A percentile compares a stretch with the other conserved stretches of the same genome.
Evolutionary conservation across 2,797 vertebrate species (phyloP).

Genomic region (Coracias cyanogaster): DNA sequence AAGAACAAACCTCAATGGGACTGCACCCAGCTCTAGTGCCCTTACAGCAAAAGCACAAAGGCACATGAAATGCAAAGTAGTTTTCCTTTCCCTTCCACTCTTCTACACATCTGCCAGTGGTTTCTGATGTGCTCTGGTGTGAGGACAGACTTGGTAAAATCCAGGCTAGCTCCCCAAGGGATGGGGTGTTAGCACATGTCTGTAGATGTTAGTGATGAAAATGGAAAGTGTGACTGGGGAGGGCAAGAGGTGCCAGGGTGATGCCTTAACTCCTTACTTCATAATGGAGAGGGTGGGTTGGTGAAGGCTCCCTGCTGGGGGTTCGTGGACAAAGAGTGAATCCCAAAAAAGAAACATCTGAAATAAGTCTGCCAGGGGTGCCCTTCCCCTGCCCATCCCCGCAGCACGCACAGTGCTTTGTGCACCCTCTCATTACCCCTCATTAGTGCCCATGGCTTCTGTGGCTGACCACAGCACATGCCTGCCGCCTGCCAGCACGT

Average conservation of each 20-base stretch:
- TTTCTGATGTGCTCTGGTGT: neutral
- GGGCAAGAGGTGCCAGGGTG: neutral
- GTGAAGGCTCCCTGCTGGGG: accelerated
- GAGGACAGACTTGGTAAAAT: conserved; percentile 14
- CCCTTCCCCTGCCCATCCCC: neutral
- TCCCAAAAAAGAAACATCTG: neutral
- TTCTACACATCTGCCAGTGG: conserved; percentile 13
- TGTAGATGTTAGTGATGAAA: neutral
- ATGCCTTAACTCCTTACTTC: neutral
- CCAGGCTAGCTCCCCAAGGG: neutral
- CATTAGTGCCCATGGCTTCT: neutral
- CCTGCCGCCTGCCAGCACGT: neutral
- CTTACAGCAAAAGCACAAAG: neutral
- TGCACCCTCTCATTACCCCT: neutral
- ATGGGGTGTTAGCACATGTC: neutral
- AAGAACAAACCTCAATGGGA: neutral
- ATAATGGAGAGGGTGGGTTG: neutral
- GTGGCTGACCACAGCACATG: neutral
- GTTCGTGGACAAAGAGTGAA: neutral
- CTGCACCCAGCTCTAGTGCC: neutral
- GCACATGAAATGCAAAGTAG: neutral
- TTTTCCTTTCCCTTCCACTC: neutral
- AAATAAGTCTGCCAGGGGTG: neutral
- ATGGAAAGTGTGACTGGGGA: neutral
- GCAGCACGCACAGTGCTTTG: neutral